Percentiles rank a stretch among this genome's conserved stretches.
phyloP scores from a whole-genome alignment of 2,113 vertebrate species.

The Cebus imitator region DNA sequence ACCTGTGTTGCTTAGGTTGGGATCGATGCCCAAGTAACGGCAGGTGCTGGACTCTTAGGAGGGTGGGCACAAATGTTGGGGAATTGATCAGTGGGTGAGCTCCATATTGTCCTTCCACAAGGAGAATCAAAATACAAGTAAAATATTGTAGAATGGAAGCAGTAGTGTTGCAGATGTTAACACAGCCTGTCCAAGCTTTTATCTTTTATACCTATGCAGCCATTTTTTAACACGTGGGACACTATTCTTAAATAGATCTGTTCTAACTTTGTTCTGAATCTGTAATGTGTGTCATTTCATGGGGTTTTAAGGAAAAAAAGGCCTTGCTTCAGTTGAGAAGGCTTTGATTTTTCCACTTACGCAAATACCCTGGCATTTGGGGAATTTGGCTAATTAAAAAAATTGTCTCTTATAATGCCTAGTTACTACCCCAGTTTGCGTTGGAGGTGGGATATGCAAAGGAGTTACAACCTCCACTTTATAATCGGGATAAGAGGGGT shows the following conservation, averaged over 20 bases:
- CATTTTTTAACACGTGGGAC: background rate
- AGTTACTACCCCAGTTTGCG: background rate
- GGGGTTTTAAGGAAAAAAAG: background rate
- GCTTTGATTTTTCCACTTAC: background rate
- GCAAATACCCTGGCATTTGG: background rate
- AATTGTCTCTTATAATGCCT: background rate
- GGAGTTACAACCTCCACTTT: background rate
- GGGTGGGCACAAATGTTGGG: background rate
- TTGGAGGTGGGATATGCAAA: background rate
- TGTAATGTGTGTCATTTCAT: background rate
- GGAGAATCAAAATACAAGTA: background rate
- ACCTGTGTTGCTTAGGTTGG: background rate
- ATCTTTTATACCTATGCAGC: too few species aligned
- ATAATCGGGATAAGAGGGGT: background rate
- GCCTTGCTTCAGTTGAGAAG: background rate
- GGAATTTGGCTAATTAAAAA: background rate
- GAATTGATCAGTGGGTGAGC: background rate
- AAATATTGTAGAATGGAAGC: background rate
- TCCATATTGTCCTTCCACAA: background rate
- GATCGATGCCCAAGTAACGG: background rate
- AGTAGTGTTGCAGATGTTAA: background rate
- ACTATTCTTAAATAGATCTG: background rate
- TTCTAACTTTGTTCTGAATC: background rate
- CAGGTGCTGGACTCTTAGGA: background rate
- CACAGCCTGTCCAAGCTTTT: background rate